phyloP scores from a whole-genome alignment of 2,797 vertebrate genomes.

The Sebastes hopkinsi region DNA sequence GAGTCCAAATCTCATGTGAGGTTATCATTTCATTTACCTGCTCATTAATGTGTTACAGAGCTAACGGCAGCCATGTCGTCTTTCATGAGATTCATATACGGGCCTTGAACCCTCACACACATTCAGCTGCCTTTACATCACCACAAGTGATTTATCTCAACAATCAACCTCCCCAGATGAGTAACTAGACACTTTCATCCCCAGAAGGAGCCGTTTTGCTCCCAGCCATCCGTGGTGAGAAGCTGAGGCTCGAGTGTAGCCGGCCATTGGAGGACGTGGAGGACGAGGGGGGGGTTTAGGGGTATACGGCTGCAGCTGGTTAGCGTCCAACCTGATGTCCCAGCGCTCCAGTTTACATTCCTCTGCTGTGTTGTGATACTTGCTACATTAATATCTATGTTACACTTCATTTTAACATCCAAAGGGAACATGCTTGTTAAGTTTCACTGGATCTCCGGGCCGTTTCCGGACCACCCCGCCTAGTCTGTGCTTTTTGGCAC shows the following conservation, averaged over 20 bases:
- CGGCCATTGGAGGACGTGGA: not conserved
- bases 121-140: constrained; percentile 22
- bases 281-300: not conserved
- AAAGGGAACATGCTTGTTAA: constrained; percentile 79
- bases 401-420: constrained; percentile 77
- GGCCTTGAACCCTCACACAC: constrained; percentile 22
- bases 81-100: not conserved
- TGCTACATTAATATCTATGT: constrained; percentile 79
- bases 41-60: not conserved
- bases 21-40: constrained; percentile 15
- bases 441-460: constrained; percentile 71
- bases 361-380: constrained; percentile 78
- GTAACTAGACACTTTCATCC: constrained; percentile 45
- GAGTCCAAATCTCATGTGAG: not conserved
- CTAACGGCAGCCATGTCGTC: not conserved
- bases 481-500: constrained; percentile 70
- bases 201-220: constrained; percentile 37
- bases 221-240: constrained; percentile 41
- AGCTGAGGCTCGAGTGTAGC: constrained; percentile 14
- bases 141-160: constrained; percentile 48
- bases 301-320: constrained; percentile 65
- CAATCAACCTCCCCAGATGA: constrained; percentile 34
- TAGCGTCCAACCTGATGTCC: constrained; percentile 61
- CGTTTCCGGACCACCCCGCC: constrained; percentile 78
- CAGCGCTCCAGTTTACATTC: constrained; percentile 77